These are phyloP conservation scores for Leucoraja ocellata DNA, from an alignment of 2,797 vertebrate species.

Conservation along the genomic window DNA sequence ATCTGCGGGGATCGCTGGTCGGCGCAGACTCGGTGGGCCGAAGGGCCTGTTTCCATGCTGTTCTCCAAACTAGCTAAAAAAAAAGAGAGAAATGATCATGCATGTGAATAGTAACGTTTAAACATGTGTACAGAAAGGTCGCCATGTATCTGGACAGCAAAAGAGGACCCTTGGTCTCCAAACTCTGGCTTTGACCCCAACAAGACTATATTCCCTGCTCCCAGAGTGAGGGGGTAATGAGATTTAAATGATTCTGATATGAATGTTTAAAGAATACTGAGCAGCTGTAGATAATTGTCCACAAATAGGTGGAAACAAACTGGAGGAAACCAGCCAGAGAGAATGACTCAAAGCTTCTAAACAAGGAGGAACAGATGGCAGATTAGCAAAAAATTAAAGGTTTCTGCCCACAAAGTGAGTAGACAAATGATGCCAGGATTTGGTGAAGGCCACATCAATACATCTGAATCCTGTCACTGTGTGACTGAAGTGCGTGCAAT, in stretches of 20 bases:
- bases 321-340: background rate
- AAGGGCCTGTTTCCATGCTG: no score
- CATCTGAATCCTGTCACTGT: background rate
- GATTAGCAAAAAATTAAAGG: slow-evolving; percentile 9
- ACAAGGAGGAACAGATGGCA: slow-evolving; percentile 16
- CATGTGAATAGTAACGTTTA: no score
- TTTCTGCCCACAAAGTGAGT: background rate
- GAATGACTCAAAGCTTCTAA: background rate
- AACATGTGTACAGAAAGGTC: no score
- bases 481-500: background rate
- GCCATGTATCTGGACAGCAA: background rate
- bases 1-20: no score
- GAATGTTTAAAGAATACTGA: background rate
- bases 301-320: background rate
- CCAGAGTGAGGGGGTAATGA: background rate
- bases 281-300: background rate
- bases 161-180: background rate
- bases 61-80: no score
- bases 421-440: background rate
- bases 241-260: background rate
- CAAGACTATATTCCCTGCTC: background rate
- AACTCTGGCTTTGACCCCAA: background rate
- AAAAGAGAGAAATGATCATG: no score
- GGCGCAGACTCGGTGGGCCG: no score
- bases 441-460: background rate